Base-by-base conservation (phyloP, 1,140 invertebrate species). In the Cyphomyrmex costatus region DNA sequence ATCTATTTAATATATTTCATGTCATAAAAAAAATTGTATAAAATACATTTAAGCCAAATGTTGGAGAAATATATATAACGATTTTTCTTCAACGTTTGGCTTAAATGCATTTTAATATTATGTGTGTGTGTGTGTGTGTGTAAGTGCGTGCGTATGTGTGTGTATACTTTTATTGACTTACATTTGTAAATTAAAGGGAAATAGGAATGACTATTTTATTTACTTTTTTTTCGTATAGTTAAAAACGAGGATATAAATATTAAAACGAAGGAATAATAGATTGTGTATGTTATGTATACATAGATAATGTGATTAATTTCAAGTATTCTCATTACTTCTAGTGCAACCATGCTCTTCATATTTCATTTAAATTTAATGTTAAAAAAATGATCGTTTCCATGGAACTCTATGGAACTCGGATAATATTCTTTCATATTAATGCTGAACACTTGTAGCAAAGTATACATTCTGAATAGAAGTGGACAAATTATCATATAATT, bases 151-250 rank as follows among this genome's bases (percentile, higher is more conserved):
- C n/a, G n/a, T n/a, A 87, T 65, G 58, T 84, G 51, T 84, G 71
- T 68, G 10, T 42, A 42, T 42, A 42, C 77, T 86, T 88, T 85
- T 70, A 80, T 49, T 65, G 56, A 73, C 42, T 53, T 88, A 80
- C 58, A 89, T 89, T 86, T 70, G 42, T 73, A 80, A 89, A 84
- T 85, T 80, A 73, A 76, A 60, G 10, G 42, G 36, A 36, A 42
- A 82, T n/a, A 24, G 10, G 19, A 73, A 16, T 42, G 24, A 82
- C 36, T 70, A 71, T 82, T 65, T 49, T 80, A 86, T 80, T 51
- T 86, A 82, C 24, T 33, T 19, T 76, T 83, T n/a, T 83, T 61
- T 49, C 36, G 19, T 63, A 3, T 33, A 24, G 71, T 56, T 46
- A 36, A n/a, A 49, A 68, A 24, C 1, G 36, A 53, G 70, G 19